Percentiles rank a stretch among this genome's conserved stretches.
These are phyloP conservation scores for Dynastes maya DNA, from an alignment of 2,888 invertebrate genomes.

Conservation along the genomic window DNA sequence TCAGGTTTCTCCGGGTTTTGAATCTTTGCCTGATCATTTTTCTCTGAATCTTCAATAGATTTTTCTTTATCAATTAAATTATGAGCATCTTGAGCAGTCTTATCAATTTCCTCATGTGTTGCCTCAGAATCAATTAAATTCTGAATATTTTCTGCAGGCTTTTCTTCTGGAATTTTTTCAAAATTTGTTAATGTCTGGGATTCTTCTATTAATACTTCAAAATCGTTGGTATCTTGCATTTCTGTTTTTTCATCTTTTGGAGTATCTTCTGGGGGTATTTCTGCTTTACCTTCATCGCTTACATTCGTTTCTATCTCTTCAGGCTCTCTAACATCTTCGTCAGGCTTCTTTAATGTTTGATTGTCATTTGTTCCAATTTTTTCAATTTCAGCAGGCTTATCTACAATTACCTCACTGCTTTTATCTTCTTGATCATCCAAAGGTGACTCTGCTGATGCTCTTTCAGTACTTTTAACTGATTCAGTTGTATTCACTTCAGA, in stretches of 20 bases:
- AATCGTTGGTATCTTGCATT: too few relatives aligned
- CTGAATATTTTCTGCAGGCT: too few relatives aligned
- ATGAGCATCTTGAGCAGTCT: too few relatives aligned
- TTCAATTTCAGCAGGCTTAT: neutral
- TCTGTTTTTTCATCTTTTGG: neutral
- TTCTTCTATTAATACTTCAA: too few relatives aligned
- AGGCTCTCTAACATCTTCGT: neutral
- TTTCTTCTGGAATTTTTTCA: too few relatives aligned
- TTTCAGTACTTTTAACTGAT: neutral
- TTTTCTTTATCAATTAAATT: too few relatives aligned
- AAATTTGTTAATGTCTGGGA: too few relatives aligned
- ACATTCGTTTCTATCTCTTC: neutral
- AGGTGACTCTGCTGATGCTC: neutral
- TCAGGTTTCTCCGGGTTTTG: too few relatives aligned
- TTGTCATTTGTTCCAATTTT: neutral
- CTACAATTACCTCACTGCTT: neutral
- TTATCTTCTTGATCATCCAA: neutral
- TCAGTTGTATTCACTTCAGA: neutral
- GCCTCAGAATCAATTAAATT: too few relatives aligned
- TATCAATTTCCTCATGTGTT: too few relatives aligned
- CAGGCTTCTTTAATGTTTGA: neutral
- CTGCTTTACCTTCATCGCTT: neutral
- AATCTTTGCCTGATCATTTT: too few relatives aligned
- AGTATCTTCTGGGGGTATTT: neutral
- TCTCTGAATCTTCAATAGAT: too few relatives aligned